phyloP scores from a whole-genome alignment of 2,797 vertebrate species.

The Cyclura pinguis region DNA sequence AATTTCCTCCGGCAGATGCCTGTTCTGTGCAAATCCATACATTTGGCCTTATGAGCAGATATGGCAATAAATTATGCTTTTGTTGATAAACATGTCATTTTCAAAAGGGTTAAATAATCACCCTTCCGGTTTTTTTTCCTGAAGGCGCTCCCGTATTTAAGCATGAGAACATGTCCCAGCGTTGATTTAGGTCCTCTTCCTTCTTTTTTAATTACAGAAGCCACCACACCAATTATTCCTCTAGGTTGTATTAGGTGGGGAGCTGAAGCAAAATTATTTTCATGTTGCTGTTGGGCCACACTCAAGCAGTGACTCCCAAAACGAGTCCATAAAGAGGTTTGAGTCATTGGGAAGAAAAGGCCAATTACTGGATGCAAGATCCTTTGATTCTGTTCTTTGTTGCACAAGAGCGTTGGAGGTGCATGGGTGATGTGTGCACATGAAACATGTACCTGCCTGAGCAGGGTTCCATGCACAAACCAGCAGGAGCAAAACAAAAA shows the following conservation, averaged over 20 bases:
- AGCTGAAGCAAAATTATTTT: slow-evolving; percentile 67
- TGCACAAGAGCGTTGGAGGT: slow-evolving; percentile 63
- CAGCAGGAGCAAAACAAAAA: slow-evolving; percentile 55
- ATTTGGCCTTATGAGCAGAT: neutral
- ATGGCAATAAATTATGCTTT: neutral
- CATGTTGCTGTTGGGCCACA: slow-evolving; percentile 68
- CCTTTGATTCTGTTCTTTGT: slow-evolving; percentile 71
- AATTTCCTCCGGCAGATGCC: neutral
- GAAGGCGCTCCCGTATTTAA: slow-evolving; percentile 34
- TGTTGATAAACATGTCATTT: slow-evolving; percentile 21
- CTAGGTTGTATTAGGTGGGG: slow-evolving; percentile 66
- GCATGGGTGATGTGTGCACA: slow-evolving; percentile 15
- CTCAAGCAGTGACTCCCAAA: slow-evolving; percentile 58
- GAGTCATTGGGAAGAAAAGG: slow-evolving; percentile 70
- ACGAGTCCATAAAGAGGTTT: slow-evolving; percentile 61
- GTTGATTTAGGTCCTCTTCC: slow-evolving; percentile 37
- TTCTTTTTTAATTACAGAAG: slow-evolving; percentile 62
- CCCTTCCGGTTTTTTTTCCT: slow-evolving; percentile 53
- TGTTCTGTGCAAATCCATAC: neutral
- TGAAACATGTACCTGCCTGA: slow-evolving; percentile 49
- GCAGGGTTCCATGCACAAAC: slow-evolving; percentile 47
- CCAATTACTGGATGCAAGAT: slow-evolving; percentile 52
- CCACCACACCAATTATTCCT: slow-evolving; percentile 68
- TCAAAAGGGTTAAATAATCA: slow-evolving; percentile 14
- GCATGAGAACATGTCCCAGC: slow-evolving; percentile 47